Base-by-base conservation (phyloP, 2,113 vertebrate species). In the Dicaeum eximium region DNA sequence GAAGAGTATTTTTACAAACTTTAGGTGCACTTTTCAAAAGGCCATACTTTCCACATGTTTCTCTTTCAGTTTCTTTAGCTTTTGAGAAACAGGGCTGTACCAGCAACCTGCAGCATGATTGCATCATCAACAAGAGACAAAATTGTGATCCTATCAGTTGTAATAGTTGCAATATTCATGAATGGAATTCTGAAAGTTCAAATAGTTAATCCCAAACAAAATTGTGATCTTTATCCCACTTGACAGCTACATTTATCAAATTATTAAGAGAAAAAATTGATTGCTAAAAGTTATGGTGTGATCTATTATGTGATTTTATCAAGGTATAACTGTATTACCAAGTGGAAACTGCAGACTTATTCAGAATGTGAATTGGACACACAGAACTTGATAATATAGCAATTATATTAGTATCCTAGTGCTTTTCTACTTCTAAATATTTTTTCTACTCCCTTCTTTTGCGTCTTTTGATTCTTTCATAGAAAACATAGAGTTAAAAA, bases 231-330 rank as follows among this genome's bases (percentile, higher is more conserved):
- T 97, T 97, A 98, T 98, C 97, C 87, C 40, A 83, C 61, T 94
- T 96, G 97, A 96, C 97, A 98, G 96, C 93, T 92, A 95, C 97
- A 97, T 98, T 97, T 97, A 97, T 98, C 97, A 98, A 97, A 98
- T 97, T 98, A 98, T 97, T 98, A 97, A 96, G 69, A 92, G 86
- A 70, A 96, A 96, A 97, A 97, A 95, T 96, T 97, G 96, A 97
- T 97, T 96, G 73, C 95, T 91, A 87, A 96, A 97, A 97, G 96
- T 98, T 98, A 95, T 64, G 91, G 87, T 92, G 74, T 97, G 96
- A 97, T 97, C 96, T 96, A 95, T 97, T 96, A 86, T 93, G 58
- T 96, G 96, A 96, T 96, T 97, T 96, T 97, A 97, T 97, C 96
- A 88, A 92, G 54, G 82, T 96, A 61, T 89, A 92, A 93, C 95